Conservation (phyloP, 2,797 vertebrate species). For the Brachyalestes nurse region DNA sequence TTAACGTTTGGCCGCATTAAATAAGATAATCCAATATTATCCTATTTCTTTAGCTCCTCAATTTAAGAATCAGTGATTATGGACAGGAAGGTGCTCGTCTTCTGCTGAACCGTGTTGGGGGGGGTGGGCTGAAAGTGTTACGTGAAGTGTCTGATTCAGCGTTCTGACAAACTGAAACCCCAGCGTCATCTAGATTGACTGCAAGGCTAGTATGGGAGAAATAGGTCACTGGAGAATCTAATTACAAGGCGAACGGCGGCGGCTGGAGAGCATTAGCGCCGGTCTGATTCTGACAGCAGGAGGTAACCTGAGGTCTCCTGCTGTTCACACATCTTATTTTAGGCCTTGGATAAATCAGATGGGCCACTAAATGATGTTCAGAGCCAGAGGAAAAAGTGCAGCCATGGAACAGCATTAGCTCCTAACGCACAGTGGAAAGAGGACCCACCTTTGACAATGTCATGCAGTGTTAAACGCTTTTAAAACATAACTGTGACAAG, state of each 20-base stretch:
- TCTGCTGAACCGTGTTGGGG: too few species aligned
- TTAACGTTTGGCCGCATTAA: too few species aligned
- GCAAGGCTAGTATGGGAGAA: constrained; percentile 20
- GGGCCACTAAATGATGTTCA: background rate
- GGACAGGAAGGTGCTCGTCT: too few species aligned
- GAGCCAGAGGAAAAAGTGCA: background rate
- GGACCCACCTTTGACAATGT: background rate
- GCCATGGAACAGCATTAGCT: background rate
- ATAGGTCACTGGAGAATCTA: constrained; percentile 48
- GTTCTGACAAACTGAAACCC: constrained; percentile 24
- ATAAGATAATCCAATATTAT: too few species aligned
- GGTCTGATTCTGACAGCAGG: constrained; percentile 13
- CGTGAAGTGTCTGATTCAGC: constrained; percentile 22
- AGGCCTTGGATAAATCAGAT: background rate
- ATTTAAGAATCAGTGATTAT: too few species aligned
- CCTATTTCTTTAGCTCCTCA: too few species aligned
- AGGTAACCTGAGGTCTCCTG: constrained; percentile 8
- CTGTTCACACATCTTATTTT: constrained; percentile 14
- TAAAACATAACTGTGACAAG: background rate
- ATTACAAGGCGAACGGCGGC: constrained; percentile 16
- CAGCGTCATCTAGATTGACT: constrained; percentile 24
- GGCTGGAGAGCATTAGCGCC: constrained; percentile 11
- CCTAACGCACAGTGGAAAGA: background rate
- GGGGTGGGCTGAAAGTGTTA: constrained; percentile 15
- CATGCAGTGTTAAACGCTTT: background rate